Percentiles rank a stretch among this genome's conserved stretches.
These are phyloP conservation scores for Eulemur rubriventer DNA, from an alignment of 2,797 vertebrate species.

Conservation along the genomic window DNA sequence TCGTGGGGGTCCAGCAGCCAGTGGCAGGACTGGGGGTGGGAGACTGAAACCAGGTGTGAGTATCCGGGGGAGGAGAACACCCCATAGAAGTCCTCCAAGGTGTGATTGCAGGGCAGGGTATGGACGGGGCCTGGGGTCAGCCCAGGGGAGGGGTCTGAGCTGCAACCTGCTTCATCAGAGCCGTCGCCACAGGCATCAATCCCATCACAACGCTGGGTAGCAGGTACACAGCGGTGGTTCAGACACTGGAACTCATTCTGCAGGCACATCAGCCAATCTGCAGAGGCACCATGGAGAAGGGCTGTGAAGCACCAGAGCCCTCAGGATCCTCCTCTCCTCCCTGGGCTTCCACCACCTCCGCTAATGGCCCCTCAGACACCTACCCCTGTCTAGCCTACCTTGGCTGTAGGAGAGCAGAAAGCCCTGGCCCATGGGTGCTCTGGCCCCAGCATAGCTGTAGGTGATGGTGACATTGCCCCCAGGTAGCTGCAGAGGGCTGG, in stretches of 20 bases:
- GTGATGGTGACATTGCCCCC: constrained; percentile 91
- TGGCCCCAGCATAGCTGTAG: constrained; percentile 85
- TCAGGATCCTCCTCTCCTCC: background rate
- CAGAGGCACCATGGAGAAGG: background rate
- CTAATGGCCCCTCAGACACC: background rate
- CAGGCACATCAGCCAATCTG: constrained; percentile 84
- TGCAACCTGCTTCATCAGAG: constrained; percentile 88
- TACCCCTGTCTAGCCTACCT: constrained; percentile 81
- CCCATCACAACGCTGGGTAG: constrained; percentile 90
- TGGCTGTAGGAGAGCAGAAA: constrained; percentile 89
- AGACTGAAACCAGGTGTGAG: constrained; percentile 49
- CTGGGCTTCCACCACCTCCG: background rate
- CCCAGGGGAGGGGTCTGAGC: constrained; percentile 56
- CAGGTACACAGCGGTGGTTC: constrained; percentile 89
- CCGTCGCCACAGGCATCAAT: constrained; percentile 87
- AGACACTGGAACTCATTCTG: constrained; percentile 88
- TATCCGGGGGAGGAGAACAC: constrained; percentile 89
- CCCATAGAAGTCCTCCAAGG: constrained; percentile 92
- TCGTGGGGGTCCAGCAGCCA: constrained; percentile 93
- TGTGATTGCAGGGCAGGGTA: constrained; percentile 78
- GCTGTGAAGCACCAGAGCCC: background rate
- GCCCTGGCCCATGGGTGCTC: constrained; percentile 75
- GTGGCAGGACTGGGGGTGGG: constrained; percentile 82
- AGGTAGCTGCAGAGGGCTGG: constrained; percentile 87
- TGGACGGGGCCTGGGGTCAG: constrained; percentile 37